These are phyloP conservation scores for human DNA, from an alignment of 2,113 vertebrate species.

Conservation along the genomic window GRCh38 chr1:213407001-213407500, in stretches of 20 bases:
- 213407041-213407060: not conserved
- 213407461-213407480: not conserved
- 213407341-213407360: not conserved
- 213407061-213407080: not conserved
- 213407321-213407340: not conserved
- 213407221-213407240: too few species aligned
- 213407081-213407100: not conserved
- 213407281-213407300: not conserved
- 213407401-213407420: not conserved
- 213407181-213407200: not conserved
- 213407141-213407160: not conserved
- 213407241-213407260: not conserved
- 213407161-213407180: not conserved
- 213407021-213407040: not conserved
- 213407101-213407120: not conserved
- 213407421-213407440: not conserved
- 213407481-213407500: not conserved
- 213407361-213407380: not conserved
- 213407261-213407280: too few species aligned
- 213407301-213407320: not conserved
- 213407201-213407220: too few species aligned
- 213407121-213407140: not conserved
- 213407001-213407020: not conserved
- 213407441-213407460: not conserved
- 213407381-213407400: not conserved